These are phyloP conservation scores for Brachyptera putata DNA, from an alignment of 2,888 invertebrate species.

Conservation along the genomic window DNA sequence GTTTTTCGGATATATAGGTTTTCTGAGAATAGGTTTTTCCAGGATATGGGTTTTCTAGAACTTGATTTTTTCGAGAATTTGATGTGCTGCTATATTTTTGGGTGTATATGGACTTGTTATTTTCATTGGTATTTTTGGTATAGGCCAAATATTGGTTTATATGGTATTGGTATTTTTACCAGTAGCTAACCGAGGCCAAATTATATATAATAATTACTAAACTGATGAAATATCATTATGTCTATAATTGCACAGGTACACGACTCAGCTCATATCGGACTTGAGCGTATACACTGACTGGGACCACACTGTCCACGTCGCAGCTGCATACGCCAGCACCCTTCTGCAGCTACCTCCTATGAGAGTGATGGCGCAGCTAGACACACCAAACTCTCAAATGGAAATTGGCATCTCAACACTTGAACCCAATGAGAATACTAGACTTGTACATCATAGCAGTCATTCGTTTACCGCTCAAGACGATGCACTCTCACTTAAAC, in stretches of 20 bases:
- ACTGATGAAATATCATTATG: no score
- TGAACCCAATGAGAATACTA: not conserved
- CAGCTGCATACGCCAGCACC: slow-evolving; percentile 20
- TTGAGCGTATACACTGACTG: slow-evolving; percentile 28
- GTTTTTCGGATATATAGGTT: no score
- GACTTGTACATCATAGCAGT: slow-evolving; percentile 21
- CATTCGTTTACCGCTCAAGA: slow-evolving; percentile 27
- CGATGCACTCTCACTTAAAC: slow-evolving; percentile 24
- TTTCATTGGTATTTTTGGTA: no score
- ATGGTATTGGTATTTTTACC: no score
- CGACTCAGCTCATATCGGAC: slow-evolving; percentile 19
- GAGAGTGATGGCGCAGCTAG: not conserved
- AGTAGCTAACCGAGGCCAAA: no score
- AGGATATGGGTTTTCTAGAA: no score
- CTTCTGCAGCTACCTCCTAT: slow-evolving; percentile 3
- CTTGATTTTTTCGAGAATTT: no score
- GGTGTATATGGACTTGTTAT: no score
- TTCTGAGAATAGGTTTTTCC: no score
- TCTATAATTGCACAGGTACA: slow-evolving; percentile 26
- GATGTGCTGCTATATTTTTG: no score
- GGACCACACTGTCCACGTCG: slow-evolving; percentile 24
- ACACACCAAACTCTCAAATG: not conserved
- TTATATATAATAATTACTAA: no score
- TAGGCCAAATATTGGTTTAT: no score
- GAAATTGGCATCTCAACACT: slow-evolving; percentile 17